Conservation (phyloP, 2,113 vertebrate genomes). For the Hippocampus abdominalis region DNA sequence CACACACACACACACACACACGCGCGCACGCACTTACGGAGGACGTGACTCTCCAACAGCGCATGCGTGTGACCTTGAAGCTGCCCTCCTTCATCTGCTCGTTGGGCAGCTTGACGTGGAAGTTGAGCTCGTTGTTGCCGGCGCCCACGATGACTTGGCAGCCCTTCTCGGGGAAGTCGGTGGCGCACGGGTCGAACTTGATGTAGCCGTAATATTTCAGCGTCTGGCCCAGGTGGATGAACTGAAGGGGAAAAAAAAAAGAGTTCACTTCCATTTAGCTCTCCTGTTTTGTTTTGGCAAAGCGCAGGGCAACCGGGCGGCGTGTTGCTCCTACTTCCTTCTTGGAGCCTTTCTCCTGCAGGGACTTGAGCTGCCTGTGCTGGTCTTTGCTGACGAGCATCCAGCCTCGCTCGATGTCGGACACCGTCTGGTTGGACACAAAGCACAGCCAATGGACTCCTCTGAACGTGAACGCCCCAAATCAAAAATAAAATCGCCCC, state of each 20-base stretch:
- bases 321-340: constrained; percentile 81
- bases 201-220: constrained; percentile 96
- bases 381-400: constrained; percentile 97
- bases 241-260: constrained; percentile 63
- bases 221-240: constrained; percentile 91
- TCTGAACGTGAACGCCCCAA: neutral
- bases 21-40: constrained; percentile 79
- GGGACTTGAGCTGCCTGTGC: constrained; percentile 91
- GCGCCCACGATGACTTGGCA: constrained; percentile 94
- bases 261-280: too few relatives aligned
- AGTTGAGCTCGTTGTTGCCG: constrained; percentile 97
- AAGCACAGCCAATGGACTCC: neutral
- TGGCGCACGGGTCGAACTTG: constrained; percentile 94
- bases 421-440: constrained; percentile 78
- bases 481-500: neutral
- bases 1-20: too few relatives aligned
- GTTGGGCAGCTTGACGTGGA: constrained; percentile 91
- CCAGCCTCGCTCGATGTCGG: constrained; percentile 94
- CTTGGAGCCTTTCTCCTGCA: constrained; percentile 98
- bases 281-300: too few relatives aligned
- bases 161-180: constrained; percentile 95
- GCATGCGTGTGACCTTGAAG: constrained; percentile 98
- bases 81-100: constrained; percentile 96
- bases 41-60: constrained; percentile 96
- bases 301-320: neutral